A percentile compares a stretch with the other conserved stretches of the same genome.
These are phyloP conservation scores for Gnathochromis pfefferi DNA, from an alignment of 2,113 vertebrate genomes.

Conservation along the genomic window DNA sequence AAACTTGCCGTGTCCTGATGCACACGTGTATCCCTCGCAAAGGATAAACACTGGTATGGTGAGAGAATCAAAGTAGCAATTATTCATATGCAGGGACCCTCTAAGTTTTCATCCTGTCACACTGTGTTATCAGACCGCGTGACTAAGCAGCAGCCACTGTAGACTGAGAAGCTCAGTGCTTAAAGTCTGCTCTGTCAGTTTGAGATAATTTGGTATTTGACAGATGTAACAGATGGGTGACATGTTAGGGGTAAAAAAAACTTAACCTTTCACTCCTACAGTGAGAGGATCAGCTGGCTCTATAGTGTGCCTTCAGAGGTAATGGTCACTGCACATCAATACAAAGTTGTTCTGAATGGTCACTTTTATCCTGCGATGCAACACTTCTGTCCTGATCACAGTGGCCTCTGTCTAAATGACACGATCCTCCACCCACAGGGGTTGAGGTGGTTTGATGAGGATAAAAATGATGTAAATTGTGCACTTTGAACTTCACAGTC, in stretches of 20 bases:
- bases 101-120: constrained; percentile 20
- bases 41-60: neutral
- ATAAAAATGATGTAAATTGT: neutral
- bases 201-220: neutral
- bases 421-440: neutral
- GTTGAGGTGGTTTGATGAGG: neutral
- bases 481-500: neutral
- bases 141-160: neutral
- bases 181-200: neutral
- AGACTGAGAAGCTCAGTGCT: neutral
- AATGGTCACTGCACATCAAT: neutral
- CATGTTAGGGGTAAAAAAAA: neutral
- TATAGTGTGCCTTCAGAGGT: neutral
- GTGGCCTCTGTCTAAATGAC: neutral
- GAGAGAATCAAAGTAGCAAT: constrained; percentile 14
- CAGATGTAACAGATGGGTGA: neutral
- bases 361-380: neutral
- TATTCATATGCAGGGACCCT: constrained; percentile 31
- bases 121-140: neutral
- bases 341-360: neutral
- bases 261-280: neutral
- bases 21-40: constrained; percentile 1
- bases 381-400: neutral
- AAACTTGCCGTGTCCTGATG: neutral
- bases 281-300: neutral